Conservation (phyloP, 1,140 invertebrate species). For the Radopholus similis region DNA sequence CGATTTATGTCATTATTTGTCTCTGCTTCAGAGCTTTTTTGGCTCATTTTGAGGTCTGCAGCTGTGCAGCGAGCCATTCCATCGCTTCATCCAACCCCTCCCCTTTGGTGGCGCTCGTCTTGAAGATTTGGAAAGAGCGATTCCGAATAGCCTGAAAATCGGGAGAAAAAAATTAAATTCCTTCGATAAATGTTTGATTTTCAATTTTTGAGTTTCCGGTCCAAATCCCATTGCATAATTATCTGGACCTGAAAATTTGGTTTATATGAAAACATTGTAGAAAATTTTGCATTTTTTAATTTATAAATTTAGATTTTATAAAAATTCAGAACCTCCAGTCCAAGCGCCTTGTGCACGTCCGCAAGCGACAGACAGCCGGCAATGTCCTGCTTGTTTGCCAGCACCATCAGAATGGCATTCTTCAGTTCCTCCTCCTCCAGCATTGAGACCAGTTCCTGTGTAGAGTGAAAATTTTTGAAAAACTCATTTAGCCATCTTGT, state of each 20-base stretch:
- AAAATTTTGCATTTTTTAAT: too few relatives aligned
- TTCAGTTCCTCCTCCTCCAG: conserved; percentile 94
- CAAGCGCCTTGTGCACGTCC: conserved; percentile 92
- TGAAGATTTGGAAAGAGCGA: conserved; percentile 98
- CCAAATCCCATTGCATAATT: too few relatives aligned
- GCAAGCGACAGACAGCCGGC: conserved; percentile 86
- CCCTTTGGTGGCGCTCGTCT: conserved; percentile 96
- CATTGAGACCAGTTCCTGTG: conserved; percentile 81
- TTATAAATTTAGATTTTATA: not conserved
- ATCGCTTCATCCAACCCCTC: conserved; percentile 96
- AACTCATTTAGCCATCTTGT: not conserved
- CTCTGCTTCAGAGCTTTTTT: too few relatives aligned
- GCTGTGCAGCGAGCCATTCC: conserved; percentile 72
- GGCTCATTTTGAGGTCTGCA: conserved; percentile 34
- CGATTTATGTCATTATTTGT: too few relatives aligned
- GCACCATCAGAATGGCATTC: conserved; percentile 85
- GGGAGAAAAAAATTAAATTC: not conserved
- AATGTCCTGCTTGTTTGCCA: conserved; percentile 99
- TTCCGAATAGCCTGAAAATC: conserved; percentile 73
- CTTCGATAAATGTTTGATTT: too few relatives aligned
- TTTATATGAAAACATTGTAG: too few relatives aligned
- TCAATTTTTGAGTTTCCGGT: too few relatives aligned
- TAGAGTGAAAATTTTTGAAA: conserved; percentile 25
- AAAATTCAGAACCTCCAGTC: conserved; percentile 68
- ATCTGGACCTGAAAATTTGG: too few relatives aligned